Evolutionary conservation across 2,797 vertebrate species (phyloP).

Genomic region (Mormyrus hasselquistii): DNA sequence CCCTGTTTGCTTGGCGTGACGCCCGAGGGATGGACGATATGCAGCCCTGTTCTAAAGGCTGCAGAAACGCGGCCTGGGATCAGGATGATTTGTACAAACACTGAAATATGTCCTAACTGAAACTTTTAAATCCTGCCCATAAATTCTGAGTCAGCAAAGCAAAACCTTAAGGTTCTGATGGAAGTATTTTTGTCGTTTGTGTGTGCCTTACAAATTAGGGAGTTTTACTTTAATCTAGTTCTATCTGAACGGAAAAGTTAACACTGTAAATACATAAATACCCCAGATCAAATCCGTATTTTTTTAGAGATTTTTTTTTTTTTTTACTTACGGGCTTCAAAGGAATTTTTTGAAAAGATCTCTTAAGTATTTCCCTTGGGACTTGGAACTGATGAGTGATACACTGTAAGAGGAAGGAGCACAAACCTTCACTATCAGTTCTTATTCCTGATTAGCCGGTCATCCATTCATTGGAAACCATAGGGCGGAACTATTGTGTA

Average conservation of each 20-base stretch:
- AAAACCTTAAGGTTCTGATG: not conserved
- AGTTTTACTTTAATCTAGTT: not conserved
- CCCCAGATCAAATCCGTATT: not conserved
- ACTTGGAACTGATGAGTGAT: not conserved
- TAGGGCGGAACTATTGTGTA: not conserved
- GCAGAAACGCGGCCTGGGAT: not conserved
- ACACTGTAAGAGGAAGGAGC: not conserved
- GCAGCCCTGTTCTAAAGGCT: not conserved
- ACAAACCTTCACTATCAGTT: not conserved
- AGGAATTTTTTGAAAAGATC: conserved; percentile 3
- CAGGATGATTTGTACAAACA: not conserved
- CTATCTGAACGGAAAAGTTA: not conserved
- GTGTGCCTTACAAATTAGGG: not conserved
- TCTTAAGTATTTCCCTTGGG: not conserved
- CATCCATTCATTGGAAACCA: not conserved
- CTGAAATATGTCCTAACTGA: not conserved
- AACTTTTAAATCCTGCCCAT: not conserved
- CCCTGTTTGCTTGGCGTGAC: not conserved
- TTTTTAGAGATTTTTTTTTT: not conserved
- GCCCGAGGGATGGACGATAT: not conserved
- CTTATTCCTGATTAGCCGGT: not conserved
- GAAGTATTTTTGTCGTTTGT: not conserved
- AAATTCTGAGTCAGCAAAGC: not conserved
- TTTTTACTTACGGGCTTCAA: not conserved
- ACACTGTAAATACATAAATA: not conserved